Base-by-base conservation (phyloP, 2,888 invertebrate genomes). In the Caenorhabditis becei region DNA sequence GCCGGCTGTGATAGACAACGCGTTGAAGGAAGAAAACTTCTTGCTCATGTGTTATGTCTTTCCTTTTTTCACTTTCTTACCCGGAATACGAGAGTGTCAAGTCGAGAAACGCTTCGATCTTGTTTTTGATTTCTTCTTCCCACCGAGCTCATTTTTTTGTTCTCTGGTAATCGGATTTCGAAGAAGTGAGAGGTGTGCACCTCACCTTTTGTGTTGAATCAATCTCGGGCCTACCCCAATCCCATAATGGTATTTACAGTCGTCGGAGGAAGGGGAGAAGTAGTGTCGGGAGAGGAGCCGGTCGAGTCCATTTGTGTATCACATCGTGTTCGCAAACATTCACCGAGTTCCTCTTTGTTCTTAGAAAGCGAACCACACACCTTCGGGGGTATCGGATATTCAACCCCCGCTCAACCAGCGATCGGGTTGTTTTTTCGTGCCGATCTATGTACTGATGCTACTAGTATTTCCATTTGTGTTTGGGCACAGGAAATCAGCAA, bases 301-400 rank as follows among this genome's bases (percentile, higher is more conserved):
- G 67, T 32, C 54, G 61, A 72, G 72, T 72, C 72, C 69, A 69
- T 79, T 79, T 74, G 63, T 67, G 79, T 79, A 79, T 79, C 79
- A 79, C 79, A 79, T 79, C 79, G 79, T 79, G 72, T 79, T 58
- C 62, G 79, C 72, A 79, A 79, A 79, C 79, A 79, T 47, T 78
- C 54, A 28, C 53, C 54, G 71, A 70, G 65, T 78, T 78, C 32
- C 56, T 62, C 79, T 69, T 79, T 79, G 79, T 79, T 79, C 79
- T 79, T 79, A 62, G 70, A 70, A 77, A 65, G 65, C 70, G 67
- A 70, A 53, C 70, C 77, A 77, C 70, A 77, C 65, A 77, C 63
- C 69, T 77, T 69, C 63, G 65, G 65, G 74, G 65, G 53, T 77
- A 70, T 70, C 61, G 77, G 77, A 77, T 70, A 77, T 65, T 65